These are phyloP conservation scores for Trachymyrmex cornetzi DNA, from an alignment of 1,140 invertebrate species.

Conservation along the genomic window DNA sequence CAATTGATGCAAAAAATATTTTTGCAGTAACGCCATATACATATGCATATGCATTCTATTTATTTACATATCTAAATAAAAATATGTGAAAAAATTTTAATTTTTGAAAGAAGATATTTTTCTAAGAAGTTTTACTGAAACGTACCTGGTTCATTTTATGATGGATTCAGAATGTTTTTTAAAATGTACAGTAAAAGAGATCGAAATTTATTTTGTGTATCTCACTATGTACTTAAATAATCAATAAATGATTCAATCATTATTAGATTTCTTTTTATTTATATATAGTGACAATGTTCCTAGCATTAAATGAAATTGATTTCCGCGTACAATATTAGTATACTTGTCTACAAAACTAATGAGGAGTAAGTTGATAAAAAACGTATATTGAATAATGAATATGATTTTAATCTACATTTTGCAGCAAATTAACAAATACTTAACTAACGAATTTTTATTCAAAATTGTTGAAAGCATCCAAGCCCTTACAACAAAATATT, in stretches of 20 bases:
- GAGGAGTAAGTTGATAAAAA: background rate
- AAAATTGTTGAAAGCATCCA: background rate
- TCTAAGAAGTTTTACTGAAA: constrained; percentile 2
- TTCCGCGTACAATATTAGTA: background rate
- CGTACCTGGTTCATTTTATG: background rate
- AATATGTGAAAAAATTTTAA: constrained; percentile 3
- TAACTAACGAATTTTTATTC: background rate
- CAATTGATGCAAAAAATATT: constrained; percentile 6
- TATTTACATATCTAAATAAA: background rate
- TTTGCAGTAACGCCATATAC: background rate
- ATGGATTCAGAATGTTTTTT: constrained; percentile 25
- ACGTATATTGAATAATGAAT: constrained; percentile 14
- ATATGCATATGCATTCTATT: background rate
- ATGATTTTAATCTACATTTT: background rate
- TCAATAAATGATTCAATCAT: constrained; percentile 11
- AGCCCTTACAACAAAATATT: background rate
- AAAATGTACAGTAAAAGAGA: constrained; percentile 19
- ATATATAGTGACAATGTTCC: background rate
- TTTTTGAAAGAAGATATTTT: constrained; percentile 15
- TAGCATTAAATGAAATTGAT: background rate
- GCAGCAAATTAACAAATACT: background rate
- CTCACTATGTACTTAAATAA: constrained; percentile 14
- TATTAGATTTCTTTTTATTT: background rate
- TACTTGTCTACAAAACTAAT: background rate
- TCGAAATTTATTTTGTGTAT: constrained; percentile 9